phyloP scores from a whole-genome alignment of 2,797 vertebrate genomes.

The Labeo calbasu region DNA sequence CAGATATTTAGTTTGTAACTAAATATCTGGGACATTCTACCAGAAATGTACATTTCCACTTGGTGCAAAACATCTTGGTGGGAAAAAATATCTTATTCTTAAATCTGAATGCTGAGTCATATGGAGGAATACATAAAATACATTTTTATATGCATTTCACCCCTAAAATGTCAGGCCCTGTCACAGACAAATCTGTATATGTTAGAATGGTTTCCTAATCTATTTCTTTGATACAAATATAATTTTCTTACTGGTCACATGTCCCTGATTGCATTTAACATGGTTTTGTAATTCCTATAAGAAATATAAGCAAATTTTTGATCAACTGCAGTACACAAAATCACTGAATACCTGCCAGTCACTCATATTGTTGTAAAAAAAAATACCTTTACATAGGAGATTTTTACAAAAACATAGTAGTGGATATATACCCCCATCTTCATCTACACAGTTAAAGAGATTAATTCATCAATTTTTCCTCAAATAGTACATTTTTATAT shows the following conservation, averaged over 20 bases:
- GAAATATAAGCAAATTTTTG: neutral
- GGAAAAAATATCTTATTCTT: neutral
- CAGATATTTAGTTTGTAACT: too few species aligned
- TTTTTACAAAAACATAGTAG: neutral
- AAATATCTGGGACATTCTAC: neutral
- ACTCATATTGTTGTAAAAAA: too few species aligned
- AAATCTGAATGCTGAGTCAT: constrained; percentile 5
- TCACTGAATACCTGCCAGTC: too few species aligned
- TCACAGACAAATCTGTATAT: constrained; percentile 21
- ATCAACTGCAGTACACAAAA: constrained; percentile 6
- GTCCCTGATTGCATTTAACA: constrained; percentile 33
- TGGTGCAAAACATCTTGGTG: neutral
- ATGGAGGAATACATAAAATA: neutral
- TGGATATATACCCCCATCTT: neutral
- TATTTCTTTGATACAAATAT: too few species aligned
- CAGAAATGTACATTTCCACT: neutral
- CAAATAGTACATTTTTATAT: neutral
- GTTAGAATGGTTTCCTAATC: neutral
- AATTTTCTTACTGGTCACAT: constrained; percentile 30
- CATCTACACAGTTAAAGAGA: neutral
- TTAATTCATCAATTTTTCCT: neutral
- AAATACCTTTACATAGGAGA: neutral
- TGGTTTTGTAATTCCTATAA: constrained; percentile 24
- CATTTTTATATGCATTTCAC: neutral
- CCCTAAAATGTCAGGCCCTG: neutral